A percentile compares a stretch with the other conserved stretches of the same genome.
These are phyloP conservation scores for Cantharis nigra DNA, from an alignment of 2,888 invertebrate species.

Conservation along the genomic window DNA sequence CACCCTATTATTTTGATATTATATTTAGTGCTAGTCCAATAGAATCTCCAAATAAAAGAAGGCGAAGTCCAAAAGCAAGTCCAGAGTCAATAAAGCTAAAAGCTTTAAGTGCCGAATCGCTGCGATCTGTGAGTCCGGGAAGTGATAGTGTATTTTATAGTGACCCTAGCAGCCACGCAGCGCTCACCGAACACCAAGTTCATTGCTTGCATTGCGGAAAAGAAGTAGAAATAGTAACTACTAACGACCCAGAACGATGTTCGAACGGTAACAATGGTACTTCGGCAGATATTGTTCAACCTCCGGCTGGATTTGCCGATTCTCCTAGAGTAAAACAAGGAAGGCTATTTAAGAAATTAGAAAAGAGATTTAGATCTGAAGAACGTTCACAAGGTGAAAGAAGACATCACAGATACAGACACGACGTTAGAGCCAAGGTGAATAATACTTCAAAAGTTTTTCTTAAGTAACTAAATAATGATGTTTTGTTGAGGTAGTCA, in stretches of 20 bases:
- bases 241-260: slow-evolving; percentile 49
- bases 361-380: slow-evolving; percentile 79
- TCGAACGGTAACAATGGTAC: slow-evolving; percentile 36
- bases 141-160: slow-evolving; percentile 91
- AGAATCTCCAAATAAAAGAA: slow-evolving; percentile 56
- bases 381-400: slow-evolving; percentile 67
- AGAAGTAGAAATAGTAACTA: slow-evolving; percentile 62
- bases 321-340: slow-evolving; percentile 67
- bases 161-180: slow-evolving; percentile 68
- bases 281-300: slow-evolving; percentile 75
- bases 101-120: slow-evolving; percentile 83
- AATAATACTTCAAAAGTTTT: slow-evolving; percentile 18
- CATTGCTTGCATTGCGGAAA: slow-evolving; percentile 85
- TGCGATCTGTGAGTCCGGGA: slow-evolving; percentile 87
- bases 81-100: slow-evolving; percentile 65
- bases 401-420: slow-evolving; percentile 68
- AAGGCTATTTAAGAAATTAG: slow-evolving; percentile 75
- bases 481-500: slow-evolving; percentile 55
- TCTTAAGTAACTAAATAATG: background rate
- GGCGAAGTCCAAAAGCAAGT: slow-evolving; percentile 44
- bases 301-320: slow-evolving; percentile 87
- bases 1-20: background rate
- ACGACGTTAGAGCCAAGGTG: slow-evolving; percentile 81
- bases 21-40: slow-evolving; percentile 53
- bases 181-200: slow-evolving; percentile 56